Evolutionary conservation across 2,113 vertebrate genomes (phyloP).

Genomic region (Jacana jacana): DNA sequence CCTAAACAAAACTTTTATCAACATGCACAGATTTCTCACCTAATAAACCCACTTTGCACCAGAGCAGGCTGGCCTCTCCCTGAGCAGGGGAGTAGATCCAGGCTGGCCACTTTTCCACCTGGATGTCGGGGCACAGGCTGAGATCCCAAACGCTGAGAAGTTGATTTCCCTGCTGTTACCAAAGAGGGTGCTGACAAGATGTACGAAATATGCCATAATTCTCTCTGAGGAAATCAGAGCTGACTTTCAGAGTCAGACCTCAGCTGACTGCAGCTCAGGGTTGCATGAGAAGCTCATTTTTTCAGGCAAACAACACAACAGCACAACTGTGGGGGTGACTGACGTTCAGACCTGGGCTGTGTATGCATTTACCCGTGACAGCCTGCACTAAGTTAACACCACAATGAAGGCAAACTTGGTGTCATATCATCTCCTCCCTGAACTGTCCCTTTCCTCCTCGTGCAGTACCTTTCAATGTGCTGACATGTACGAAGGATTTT

Average conservation of each 20-base stretch:
- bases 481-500: not conserved
- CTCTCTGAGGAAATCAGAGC: not conserved
- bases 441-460: not conserved
- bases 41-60: not conserved
- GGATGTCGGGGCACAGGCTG: not conserved
- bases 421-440: not conserved
- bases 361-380: not conserved
- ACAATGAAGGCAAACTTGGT: not conserved
- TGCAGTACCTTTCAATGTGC: not conserved
- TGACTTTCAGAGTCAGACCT: not conserved
- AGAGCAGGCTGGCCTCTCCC: not conserved
- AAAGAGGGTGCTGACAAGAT: not conserved
- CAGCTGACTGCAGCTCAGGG: not conserved
- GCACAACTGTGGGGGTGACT: too few species aligned
- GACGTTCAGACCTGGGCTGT: not conserved
- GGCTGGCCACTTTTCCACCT: not conserved
- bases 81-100: not conserved
- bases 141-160: not conserved
- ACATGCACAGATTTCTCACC: not conserved
- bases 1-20: not conserved
- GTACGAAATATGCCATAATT: not conserved
- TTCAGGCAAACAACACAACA: accelerated
- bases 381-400: not conserved
- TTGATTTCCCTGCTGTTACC: not conserved
- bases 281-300: not conserved